Conservation (phyloP, 1,140 invertebrate species). For the Eupeodes corollae region DNA sequence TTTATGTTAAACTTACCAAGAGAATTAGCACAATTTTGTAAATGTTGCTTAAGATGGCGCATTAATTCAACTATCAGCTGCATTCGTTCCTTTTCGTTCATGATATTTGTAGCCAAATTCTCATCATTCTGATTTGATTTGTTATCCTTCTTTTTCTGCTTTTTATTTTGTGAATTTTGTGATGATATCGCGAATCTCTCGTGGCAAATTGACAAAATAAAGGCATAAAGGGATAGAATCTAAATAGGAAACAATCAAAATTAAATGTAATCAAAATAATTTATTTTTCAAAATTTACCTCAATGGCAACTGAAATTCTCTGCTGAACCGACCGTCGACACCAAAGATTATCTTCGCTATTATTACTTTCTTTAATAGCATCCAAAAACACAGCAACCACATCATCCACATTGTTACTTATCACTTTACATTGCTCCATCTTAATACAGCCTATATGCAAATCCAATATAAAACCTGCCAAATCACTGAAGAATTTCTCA, state of each 20-base stretch:
- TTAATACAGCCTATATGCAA: constrained; percentile 16
- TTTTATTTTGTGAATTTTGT: constrained; percentile 23
- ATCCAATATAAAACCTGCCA: constrained; percentile 25
- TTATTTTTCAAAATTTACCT: constrained; percentile 13
- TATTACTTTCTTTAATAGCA: constrained; percentile 24
- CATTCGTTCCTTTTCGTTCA: constrained; percentile 31
- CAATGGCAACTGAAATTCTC: constrained; percentile 23
- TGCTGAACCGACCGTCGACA: constrained; percentile 23
- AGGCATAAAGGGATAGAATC: constrained; percentile 33
- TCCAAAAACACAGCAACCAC: constrained; percentile 18
- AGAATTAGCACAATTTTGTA: constrained; percentile 24
- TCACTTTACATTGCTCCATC: constrained; percentile 18
- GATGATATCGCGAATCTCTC: constrained; percentile 20
- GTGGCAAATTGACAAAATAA: constrained; percentile 27
- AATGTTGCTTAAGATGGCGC: constrained; percentile 28
- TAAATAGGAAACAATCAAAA: constrained; percentile 7
- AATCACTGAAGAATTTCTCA: constrained; percentile 27
- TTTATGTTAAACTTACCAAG: constrained; percentile 26
- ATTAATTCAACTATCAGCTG: constrained; percentile 27
- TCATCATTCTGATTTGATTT: constrained; percentile 5
- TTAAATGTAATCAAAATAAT: not conserved
- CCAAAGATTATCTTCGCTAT: constrained; percentile 22
- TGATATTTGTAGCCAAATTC: constrained; percentile 5
- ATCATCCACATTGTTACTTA: constrained; percentile 21
- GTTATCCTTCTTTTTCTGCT: constrained; percentile 12